Base-by-base conservation (phyloP, 1,140 invertebrate species). In the Thrips palmi region DNA sequence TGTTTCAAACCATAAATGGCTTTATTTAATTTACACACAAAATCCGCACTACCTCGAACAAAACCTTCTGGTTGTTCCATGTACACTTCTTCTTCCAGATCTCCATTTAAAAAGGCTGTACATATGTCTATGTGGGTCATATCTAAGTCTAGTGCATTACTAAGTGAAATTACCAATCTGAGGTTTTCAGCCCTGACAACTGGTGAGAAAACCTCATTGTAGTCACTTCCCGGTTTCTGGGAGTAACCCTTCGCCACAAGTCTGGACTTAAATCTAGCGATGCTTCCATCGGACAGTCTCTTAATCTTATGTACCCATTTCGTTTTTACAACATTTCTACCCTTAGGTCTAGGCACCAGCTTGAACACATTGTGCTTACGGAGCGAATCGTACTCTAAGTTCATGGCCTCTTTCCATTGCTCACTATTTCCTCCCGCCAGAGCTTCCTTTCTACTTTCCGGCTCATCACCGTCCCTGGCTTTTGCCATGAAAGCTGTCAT, bases 281-380 rank as follows among this genome's bases (percentile, higher is more conserved):
- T 38, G 12, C 45, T 45, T 22, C 55, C 46, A 40, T 51, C 47
- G 36, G 45, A 40, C 39, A 56, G 47, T 40, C 39, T 40, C 47
- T 55, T 52, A 32, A 47, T 47, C 44, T 45, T 55, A 35, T 46
- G 63, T 4, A 65, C 57, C 63, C 58, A 64, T 46, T 51, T 51
- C 27, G 42, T 46, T 14, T 51, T 45, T 10, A 42, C 11, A 11
- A 22, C 18, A 21, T 37, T 42, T 10, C 20, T 29, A 27, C 27
- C 33, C 2, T n/a, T 4, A 33, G 40, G 40, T 11, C 42, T 28
- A 5, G 55, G 38, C 2, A 51, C 50, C 8, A 61, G 33, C 4
- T 40, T 37, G 57, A 55, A 63, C 4, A 50, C 55, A 3, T 57
- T 44, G 49, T 55, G 55, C 37, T 49, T 39, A 8, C 44, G 44